phyloP scores from a whole-genome alignment of 2,888 invertebrate species.

The Incurvaria masculella region DNA sequence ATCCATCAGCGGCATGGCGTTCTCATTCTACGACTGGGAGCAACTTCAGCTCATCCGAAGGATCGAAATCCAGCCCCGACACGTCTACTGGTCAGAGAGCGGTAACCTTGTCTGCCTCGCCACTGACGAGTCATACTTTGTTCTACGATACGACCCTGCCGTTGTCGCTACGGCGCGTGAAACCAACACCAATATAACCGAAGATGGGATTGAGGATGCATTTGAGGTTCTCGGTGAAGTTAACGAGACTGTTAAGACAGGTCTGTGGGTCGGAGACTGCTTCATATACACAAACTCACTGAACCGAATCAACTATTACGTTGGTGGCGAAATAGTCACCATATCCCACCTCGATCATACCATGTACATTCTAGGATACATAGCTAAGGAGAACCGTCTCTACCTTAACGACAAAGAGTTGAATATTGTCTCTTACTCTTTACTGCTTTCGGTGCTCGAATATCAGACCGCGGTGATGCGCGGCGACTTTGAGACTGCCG shows the following conservation, averaged over 20 bases:
- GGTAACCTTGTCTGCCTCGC: constrained; percentile 92
- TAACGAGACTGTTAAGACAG: constrained; percentile 90
- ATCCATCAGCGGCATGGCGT: constrained; percentile 87
- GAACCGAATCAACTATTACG: constrained; percentile 97
- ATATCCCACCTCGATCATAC: constrained; percentile 96
- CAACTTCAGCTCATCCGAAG: constrained; percentile 85
- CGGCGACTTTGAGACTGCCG: constrained; percentile 93
- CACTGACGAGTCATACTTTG: constrained; percentile 93
- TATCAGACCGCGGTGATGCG: constrained; percentile 99
- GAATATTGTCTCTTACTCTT: constrained; percentile 91
- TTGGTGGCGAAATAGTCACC: constrained; percentile 98
- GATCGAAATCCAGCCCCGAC: constrained; percentile 92
- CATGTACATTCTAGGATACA: constrained; percentile 95
- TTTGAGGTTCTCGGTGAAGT: constrained; percentile 91
- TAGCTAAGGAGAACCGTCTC: constrained; percentile 92
- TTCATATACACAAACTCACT: constrained; percentile 99
- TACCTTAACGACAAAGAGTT: constrained; percentile 98
- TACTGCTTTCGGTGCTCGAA: constrained; percentile 92
- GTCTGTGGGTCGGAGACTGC: constrained; percentile 98
- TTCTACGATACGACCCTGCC: constrained; percentile 83
- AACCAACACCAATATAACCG: constrained; percentile 72
- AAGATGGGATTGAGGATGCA: constrained; percentile 94
- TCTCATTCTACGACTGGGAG: constrained; percentile 99
- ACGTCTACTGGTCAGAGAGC: constrained; percentile 96
- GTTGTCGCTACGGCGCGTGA: constrained; percentile 76